Evolutionary conservation across 2,113 vertebrate species (phyloP).

Genomic region (Rhinoderma darwinii): DNA sequence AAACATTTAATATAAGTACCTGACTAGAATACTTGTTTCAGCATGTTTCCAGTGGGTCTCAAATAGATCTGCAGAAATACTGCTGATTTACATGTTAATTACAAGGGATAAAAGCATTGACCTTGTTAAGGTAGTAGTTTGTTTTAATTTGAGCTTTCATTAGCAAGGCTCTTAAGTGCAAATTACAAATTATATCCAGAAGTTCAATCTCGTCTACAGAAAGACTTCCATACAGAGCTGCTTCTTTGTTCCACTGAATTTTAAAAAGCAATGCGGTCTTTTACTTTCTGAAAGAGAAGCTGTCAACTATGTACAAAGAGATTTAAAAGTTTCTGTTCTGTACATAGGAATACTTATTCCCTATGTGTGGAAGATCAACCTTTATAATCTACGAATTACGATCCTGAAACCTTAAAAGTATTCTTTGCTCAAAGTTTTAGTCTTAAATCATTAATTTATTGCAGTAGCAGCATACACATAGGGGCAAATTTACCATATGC

Average conservation of each 20-base stretch:
- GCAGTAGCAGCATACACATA: too few species aligned
- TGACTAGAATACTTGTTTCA: constrained; percentile 48
- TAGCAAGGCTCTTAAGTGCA: constrained; percentile 54
- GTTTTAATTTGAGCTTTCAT: constrained; percentile 57
- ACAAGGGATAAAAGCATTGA: constrained; percentile 41
- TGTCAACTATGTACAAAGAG: neutral
- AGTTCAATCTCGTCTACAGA: constrained; percentile 24
- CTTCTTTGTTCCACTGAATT: neutral
- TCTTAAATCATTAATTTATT: too few species aligned
- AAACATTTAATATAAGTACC: neutral
- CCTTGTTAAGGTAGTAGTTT: constrained; percentile 52
- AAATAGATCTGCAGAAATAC: constrained; percentile 14
- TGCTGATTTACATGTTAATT: constrained; percentile 54
- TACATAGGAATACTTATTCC: neutral
- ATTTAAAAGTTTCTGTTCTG: neutral
- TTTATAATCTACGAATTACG: neutral
- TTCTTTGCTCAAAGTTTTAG: too few species aligned
- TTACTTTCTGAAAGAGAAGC: neutral
- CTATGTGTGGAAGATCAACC: neutral
- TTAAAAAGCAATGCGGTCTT: neutral
- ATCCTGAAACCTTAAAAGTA: too few species aligned
- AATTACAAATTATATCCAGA: constrained; percentile 49
- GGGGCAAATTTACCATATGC: too few species aligned
- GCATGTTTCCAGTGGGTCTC: constrained; percentile 27
- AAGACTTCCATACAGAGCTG: neutral